Percentiles rank a stretch among this genome's conserved stretches.
Evolutionary conservation across 2,113 vertebrate species (phyloP).

Genomic region (Okapia johnstoni): DNA sequence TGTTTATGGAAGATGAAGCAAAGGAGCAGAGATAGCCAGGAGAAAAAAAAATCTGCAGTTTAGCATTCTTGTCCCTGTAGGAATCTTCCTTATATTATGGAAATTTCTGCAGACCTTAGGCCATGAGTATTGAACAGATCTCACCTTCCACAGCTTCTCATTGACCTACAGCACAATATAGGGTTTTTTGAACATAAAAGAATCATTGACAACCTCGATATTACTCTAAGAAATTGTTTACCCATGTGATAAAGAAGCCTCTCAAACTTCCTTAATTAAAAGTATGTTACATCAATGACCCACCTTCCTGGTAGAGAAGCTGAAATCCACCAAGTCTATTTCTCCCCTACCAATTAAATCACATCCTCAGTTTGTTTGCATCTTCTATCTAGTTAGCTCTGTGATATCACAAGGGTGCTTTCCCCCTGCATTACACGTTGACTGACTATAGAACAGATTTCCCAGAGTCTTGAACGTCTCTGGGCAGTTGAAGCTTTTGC

Average conservation of each 20-base stretch:
- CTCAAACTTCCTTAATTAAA: constrained; percentile 75
- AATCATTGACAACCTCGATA: constrained; percentile 77
- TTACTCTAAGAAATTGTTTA: constrained; percentile 77
- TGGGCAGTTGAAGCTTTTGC: neutral
- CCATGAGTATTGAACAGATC: constrained; percentile 83
- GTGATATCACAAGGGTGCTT: neutral
- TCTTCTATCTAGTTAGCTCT: neutral
- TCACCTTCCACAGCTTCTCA: constrained; percentile 81
- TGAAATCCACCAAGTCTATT: constrained; percentile 36
- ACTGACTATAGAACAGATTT: neutral
- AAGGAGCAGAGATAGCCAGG: constrained; percentile 62
- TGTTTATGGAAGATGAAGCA: constrained; percentile 61
- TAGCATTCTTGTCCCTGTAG: constrained; percentile 78
- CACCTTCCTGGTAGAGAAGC: constrained; percentile 32
- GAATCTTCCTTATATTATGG: constrained; percentile 79
- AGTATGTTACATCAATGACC: constrained; percentile 54
- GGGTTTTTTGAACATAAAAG: constrained; percentile 82
- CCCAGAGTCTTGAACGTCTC: neutral
- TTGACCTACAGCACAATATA: constrained; percentile 81
- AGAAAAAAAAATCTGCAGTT: constrained; percentile 59
- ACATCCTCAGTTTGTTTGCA: neutral
- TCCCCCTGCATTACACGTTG: neutral
- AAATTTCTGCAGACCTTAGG: constrained; percentile 84
- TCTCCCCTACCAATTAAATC: neutral
- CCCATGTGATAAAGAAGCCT: constrained; percentile 71